A percentile compares a stretch with the other conserved stretches of the same genome.
Evolutionary conservation across 2,113 vertebrate species (phyloP).

Genomic region (Chauna torquata): DNA sequence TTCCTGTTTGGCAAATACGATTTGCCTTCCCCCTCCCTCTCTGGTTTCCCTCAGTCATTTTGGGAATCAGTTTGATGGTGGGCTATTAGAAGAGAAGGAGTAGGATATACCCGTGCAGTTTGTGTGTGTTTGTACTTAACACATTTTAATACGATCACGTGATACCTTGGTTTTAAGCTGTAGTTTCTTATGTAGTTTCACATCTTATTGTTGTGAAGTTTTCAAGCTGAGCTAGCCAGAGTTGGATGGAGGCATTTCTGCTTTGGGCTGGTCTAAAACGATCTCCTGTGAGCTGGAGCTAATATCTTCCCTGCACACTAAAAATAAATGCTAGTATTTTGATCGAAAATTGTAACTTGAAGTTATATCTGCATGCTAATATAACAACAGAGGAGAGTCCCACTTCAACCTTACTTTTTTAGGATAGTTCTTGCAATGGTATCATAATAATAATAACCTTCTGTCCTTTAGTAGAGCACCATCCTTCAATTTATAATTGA

Average conservation of each 20-base stretch:
- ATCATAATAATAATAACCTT: not conserved
- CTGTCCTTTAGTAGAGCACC: not conserved
- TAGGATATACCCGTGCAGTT: not conserved
- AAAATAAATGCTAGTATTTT: not conserved
- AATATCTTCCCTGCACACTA: not conserved
- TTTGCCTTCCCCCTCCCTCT: not conserved
- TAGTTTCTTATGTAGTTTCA: not conserved
- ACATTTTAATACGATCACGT: too few relatives aligned
- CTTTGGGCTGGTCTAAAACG: not conserved
- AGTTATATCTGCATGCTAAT: not conserved
- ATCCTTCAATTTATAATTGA: slow-evolving; percentile 28
- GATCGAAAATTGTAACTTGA: too few relatives aligned
- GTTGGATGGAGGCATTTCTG: not conserved
- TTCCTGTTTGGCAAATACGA: not conserved
- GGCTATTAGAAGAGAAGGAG: not conserved
- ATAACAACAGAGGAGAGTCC: not conserved
- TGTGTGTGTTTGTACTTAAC: too few relatives aligned
- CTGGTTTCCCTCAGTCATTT: not conserved
- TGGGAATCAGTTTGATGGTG: not conserved
- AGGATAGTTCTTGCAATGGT: not conserved
- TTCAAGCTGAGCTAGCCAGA: not conserved
- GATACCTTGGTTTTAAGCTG: not conserved
- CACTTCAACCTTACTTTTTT: not conserved
- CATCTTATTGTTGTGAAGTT: not conserved
- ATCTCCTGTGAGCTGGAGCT: not conserved